Evolutionary conservation across 2,113 vertebrate genomes (phyloP).

Genomic region (Antigone vipio): DNA sequence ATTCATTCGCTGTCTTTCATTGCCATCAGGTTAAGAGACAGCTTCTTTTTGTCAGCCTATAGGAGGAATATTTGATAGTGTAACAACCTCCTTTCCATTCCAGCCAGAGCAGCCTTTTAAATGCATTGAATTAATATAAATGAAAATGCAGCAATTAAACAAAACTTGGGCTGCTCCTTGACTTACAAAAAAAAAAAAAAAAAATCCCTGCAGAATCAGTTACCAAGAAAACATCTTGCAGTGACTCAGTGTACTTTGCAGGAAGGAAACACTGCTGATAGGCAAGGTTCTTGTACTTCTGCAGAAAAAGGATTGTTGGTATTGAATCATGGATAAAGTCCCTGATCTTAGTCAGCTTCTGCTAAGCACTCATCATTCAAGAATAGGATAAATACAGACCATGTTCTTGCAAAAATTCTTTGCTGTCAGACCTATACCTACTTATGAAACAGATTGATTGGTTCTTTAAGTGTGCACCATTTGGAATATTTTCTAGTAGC

Average conservation of each 20-base stretch:
- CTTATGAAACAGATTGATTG: neutral
- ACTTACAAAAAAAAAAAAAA: neutral
- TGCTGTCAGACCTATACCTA: neutral
- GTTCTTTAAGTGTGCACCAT: neutral
- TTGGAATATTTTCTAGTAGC: neutral
- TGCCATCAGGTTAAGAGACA: constrained; percentile 76
- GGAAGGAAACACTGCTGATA: neutral
- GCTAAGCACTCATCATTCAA: neutral
- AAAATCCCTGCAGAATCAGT: neutral
- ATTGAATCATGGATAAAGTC: neutral
- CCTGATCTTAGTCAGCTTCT: neutral
- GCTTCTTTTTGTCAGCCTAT: constrained; percentile 72
- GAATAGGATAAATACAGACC: neutral
- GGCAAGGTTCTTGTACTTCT: neutral
- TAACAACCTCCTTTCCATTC: constrained; percentile 34
- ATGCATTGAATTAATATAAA: constrained; percentile 12
- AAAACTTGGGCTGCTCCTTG: neutral
- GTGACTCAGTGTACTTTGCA: neutral
- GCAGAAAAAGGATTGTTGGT: neutral
- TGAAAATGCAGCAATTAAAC: constrained; percentile 51
- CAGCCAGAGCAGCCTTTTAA: constrained; percentile 16
- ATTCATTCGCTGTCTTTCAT: constrained; percentile 84
- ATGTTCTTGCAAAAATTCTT: neutral
- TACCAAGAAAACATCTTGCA: neutral
- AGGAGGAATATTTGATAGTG: constrained; percentile 62